Base-by-base conservation (phyloP, 2,113 vertebrate genomes). In the Paradoxurus hermaphroditus region DNA sequence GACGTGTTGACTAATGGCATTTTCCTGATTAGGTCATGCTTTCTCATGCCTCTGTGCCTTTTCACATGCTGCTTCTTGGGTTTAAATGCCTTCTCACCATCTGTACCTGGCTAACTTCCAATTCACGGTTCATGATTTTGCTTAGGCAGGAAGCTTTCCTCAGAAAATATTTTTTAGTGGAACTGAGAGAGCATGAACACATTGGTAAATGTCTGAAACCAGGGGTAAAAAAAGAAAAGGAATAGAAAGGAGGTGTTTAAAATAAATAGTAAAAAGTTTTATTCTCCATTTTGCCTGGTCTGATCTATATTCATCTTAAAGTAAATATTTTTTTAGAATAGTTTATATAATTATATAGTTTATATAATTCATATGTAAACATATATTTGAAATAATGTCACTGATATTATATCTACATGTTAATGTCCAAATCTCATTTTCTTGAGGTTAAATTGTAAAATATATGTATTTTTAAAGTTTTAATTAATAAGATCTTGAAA, bases 101-200 rank as follows among this genome's bases (percentile, higher is more conserved):
- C 90, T 97, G 96, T 31, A 90, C 62, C 82, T 96, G 95, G 91
- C 79, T 67, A 46, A 90, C 49, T 94, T 95, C 95, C 94, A 97
- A 77, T 29, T 95, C 68, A 92, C 12, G 77, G 53, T 67, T 68
- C 73, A 62, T 59, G 31, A 41, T 96, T 94, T 92, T 84, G 65
- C 72, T 83, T 86, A 89, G 78, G 36, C 19, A 46, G 51, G 34
- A 72, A 46, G 34, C 0, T 95, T 83, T 96, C 59, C 63, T 92
- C 70, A 93, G 86, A 92, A 97, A 93, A 87, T 72, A 21, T 59
- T 46, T 63, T 97, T 91, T 53, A 88, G 21, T 70, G 90, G 31
- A 82, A 73, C 19, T 82, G 14, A 95, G 11, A 68, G n/a, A 51
- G 3, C 2, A 0, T 89, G 63, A 90, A 83, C 5, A 18, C 11